A percentile compares a stretch with the other conserved stretches of the same genome.
Evolutionary conservation across 1,140 invertebrate species (phyloP).

Genomic region (Capitella teleta): DNA sequence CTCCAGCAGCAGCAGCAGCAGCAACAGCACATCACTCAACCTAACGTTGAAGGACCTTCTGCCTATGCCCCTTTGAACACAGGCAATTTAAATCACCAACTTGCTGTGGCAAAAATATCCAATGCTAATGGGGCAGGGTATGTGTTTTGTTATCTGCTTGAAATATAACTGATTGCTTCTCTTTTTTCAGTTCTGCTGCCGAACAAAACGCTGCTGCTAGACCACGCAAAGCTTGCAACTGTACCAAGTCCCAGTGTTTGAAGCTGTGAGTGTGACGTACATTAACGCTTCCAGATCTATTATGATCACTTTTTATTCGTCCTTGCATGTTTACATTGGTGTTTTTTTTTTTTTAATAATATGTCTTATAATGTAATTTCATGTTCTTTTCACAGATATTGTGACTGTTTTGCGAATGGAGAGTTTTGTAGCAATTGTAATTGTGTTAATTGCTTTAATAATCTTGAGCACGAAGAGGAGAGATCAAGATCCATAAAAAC

Average conservation of each 20-base stretch:
- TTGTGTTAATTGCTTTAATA: conserved; percentile 96
- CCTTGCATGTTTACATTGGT: background rate
- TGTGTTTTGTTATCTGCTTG: no score
- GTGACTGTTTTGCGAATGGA: conserved; percentile 99
- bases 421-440: conserved; percentile 98
- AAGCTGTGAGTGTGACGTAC: conserved; percentile 69
- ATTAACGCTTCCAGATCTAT: background rate
- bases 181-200: no score
- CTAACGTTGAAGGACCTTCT: no score
- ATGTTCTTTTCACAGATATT: conserved; percentile 57
- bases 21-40: no score
- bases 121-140: no score
- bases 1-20: no score
- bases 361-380: conserved; percentile 4
- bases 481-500: conserved; percentile 83
- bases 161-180: no score
- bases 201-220: conserved; percentile 58
- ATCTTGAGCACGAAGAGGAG: conserved; percentile 89
- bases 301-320: background rate
- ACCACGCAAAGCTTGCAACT: conserved; percentile 92
- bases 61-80: no score
- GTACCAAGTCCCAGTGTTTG: conserved; percentile 96
- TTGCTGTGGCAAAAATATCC: no score
- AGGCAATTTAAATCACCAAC: no score
- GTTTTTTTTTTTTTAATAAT: background rate